phyloP scores from a whole-genome alignment of 2,113 vertebrate genomes.

The Corythoichthys haematopterus region DNA sequence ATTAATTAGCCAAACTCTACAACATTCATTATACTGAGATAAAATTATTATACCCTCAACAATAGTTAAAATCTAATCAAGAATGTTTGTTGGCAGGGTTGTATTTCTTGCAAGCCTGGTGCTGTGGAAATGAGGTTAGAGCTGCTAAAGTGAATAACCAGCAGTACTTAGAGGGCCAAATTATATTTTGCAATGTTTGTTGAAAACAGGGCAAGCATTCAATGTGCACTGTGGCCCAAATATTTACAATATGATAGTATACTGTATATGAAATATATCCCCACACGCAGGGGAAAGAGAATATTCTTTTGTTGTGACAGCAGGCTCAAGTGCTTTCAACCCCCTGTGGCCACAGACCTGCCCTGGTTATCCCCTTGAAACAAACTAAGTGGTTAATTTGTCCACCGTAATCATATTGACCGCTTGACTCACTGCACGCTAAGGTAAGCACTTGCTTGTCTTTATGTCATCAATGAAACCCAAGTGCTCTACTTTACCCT shows the following conservation, averaged over 20 bases:
- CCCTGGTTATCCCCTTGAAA: slow-evolving; percentile 57
- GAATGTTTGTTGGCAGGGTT: background rate
- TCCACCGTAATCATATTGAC: slow-evolving; percentile 28
- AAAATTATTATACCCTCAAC: background rate
- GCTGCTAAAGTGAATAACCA: slow-evolving; percentile 36
- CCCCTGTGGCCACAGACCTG: slow-evolving; percentile 53
- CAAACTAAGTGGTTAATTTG: slow-evolving; percentile 61
- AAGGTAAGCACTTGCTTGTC: slow-evolving; percentile 4
- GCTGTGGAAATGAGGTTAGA: slow-evolving; percentile 5
- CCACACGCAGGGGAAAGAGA: slow-evolving; percentile 46
- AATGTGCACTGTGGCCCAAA: slow-evolving; percentile 41
- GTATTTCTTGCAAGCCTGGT: slow-evolving; percentile 15
- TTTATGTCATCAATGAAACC: slow-evolving; percentile 15
- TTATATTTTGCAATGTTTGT: slow-evolving; percentile 52
- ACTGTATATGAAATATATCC: slow-evolving; percentile 45
- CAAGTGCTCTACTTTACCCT: slow-evolving; percentile 20
- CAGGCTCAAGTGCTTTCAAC: slow-evolving; percentile 58
- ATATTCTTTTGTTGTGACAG: slow-evolving; percentile 67
- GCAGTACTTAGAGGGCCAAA: slow-evolving; percentile 51
- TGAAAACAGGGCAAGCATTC: slow-evolving; percentile 60
- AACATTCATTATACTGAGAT: background rate
- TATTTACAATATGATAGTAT: slow-evolving; percentile 35
- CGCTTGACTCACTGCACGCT: slow-evolving; percentile 4
- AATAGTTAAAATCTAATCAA: background rate
- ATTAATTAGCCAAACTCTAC: background rate